These are phyloP conservation scores for Bubo blakistoni DNA, from an alignment of 2,113 vertebrate genomes.

Conservation along the genomic window DNA sequence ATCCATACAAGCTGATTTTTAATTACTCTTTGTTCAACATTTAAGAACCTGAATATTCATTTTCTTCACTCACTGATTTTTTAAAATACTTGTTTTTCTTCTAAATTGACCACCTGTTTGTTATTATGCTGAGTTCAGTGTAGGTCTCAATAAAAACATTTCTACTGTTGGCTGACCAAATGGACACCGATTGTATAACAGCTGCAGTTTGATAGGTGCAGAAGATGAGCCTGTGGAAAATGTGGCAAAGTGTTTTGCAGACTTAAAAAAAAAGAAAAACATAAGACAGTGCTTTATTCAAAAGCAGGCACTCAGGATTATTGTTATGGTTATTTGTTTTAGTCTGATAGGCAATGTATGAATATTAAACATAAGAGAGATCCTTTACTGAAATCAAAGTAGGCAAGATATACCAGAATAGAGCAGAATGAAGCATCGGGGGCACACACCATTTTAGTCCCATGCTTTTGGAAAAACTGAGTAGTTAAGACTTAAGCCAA, in stretches of 20 bases:
- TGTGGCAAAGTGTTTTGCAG: conserved; percentile 28
- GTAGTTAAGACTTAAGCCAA: background rate
- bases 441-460: background rate
- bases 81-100: conserved; percentile 11
- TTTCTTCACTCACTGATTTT: background rate
- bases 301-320: background rate
- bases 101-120: conserved; percentile 46
- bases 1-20: background rate
- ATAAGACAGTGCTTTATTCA: background rate
- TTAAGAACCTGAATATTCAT: background rate
- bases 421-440: background rate
- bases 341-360: background rate
- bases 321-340: background rate
- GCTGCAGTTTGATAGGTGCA: conserved; percentile 43
- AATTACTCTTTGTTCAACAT: background rate
- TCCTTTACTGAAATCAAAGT: background rate
- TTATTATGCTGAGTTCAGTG: conserved; percentile 37
- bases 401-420: background rate
- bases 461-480: background rate
- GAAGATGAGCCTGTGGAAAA: conserved; percentile 49
- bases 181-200: conserved; percentile 34
- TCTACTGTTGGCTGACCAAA: conserved; percentile 62
- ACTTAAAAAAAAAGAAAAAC: background rate
- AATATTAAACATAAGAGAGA: background rate
- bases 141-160: conserved; percentile 50